Evolutionary conservation across 2,113 vertebrate genomes (phyloP), one percentile per base, ranked within the genome.

Genomic region (Pyxicephalus adspersus): DNA sequence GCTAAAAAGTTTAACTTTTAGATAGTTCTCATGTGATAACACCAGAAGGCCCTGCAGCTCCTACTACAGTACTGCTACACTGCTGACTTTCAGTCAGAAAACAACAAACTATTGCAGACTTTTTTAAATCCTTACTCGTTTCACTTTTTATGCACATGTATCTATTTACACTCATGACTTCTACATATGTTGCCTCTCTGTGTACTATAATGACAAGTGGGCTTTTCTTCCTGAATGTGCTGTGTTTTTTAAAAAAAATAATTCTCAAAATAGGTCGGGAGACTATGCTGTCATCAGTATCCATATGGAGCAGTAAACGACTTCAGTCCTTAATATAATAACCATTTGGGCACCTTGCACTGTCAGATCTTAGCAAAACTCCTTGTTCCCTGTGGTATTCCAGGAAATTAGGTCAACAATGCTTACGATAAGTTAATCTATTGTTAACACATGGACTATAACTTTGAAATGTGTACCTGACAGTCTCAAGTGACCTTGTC

Each of bases 401-500:
- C 52, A 17, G 28, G 52, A 73, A 73, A 28, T 54, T 73, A 17
- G 70, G 20, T 28, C 52, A 73, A 22, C 26, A 5, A 22, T 17
- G 18, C 38, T 72, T 31, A 34, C 26, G 55, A 34, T 55, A 34
- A 13, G 1, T 55, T 11, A 20, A n/a, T 57, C 52, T 58, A 73
- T 73, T 58, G 52, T 73, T 57, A 58, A 54, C 70, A 73, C 52
- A 73, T 73, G 70, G 28, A 57, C n/a, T 4, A 28, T 73, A 73
- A 73, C 26, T 58, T 29, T 73, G 70, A 73, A 73, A 73, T 58
- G 70, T 73, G 26, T 19, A 17, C 66, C 18, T 73, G 70, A 73
- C 70, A 58, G 25, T 29, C 19, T 11, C 22, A 7, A 19, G 4
- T 58, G 70, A 73, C 70, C 52, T 73, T 19, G 57, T 15, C n/a